Conservation (phyloP, 2,797 vertebrate genomes). For the Notoglanidium macrostoma region DNA sequence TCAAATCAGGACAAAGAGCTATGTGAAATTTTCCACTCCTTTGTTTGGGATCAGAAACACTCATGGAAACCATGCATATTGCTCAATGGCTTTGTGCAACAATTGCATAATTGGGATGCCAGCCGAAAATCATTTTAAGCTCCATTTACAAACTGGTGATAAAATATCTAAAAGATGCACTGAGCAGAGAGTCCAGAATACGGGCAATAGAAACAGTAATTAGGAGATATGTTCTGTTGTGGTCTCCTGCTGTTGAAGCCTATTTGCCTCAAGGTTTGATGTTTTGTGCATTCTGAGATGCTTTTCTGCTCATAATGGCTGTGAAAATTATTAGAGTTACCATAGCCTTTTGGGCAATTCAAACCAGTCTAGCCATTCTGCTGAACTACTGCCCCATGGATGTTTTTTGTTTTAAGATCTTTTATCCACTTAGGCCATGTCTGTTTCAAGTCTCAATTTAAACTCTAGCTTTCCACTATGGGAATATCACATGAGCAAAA, state of each 20-base stretch:
- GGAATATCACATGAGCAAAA: slow-evolving; percentile 13
- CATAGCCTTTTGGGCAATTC: neutral
- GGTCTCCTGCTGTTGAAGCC: neutral
- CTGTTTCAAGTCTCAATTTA: neutral
- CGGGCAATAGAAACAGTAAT: slow-evolving; percentile 36
- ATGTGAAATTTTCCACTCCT: neutral
- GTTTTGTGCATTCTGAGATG: neutral
- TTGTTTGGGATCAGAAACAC: slow-evolving; percentile 35
- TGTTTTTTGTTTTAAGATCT: neutral
- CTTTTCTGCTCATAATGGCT: neutral
- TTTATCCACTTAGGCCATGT: neutral
- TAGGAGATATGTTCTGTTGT: neutral
- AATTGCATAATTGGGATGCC: slow-evolving; percentile 29
- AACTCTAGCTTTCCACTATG: neutral
- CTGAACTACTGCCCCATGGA: neutral
- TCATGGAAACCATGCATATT: slow-evolving; percentile 22
- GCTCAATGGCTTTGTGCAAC: slow-evolving; percentile 22
- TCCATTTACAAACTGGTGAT: neutral
- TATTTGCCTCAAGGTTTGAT: neutral
- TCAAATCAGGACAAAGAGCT: slow-evolving; percentile 18
- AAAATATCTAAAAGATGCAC: slow-evolving; percentile 24
- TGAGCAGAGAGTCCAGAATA: neutral
- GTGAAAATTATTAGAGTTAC: neutral
- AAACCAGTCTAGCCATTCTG: neutral
- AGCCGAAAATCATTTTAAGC: slow-evolving; percentile 7